phyloP scores from a whole-genome alignment of 1,140 invertebrate species.

The Lepidotrigona ventralis region DNA sequence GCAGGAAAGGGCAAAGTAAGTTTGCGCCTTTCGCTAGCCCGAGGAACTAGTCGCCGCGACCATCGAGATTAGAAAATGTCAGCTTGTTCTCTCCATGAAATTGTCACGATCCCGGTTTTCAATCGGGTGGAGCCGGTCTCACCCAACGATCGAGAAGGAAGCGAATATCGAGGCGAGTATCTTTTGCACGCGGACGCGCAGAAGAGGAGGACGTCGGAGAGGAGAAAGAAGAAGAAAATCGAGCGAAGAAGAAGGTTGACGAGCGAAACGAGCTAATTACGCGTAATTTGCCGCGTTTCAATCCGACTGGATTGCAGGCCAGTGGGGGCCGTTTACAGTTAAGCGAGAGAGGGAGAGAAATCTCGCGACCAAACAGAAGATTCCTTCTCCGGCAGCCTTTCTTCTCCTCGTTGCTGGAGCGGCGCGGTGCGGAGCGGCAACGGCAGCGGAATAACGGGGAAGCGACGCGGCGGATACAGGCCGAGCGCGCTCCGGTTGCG shows the following conservation, averaged over 20 bases:
- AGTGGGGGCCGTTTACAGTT: slow-evolving; percentile 51
- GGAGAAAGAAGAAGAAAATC: neutral
- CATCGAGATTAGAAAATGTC: neutral
- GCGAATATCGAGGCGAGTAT: neutral
- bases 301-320: neutral
- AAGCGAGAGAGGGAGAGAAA: slow-evolving; percentile 28
- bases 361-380: neutral
- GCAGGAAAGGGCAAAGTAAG: neutral
- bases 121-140: neutral
- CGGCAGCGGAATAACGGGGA: neutral
- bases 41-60: neutral
- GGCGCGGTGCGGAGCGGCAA: no score
- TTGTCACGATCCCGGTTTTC: neutral
- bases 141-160: neutral
- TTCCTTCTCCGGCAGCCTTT: slow-evolving; percentile 23
- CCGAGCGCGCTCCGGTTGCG: neutral
- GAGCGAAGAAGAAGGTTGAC: neutral
- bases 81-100: neutral
- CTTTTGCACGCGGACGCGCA: neutral
- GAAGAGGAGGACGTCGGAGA: no score
- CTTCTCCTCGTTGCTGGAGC: slow-evolving; percentile 4
- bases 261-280: slow-evolving; percentile 31
- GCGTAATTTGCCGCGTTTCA: slow-evolving; percentile 25
- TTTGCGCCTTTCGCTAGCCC: neutral
- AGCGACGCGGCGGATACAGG: neutral